Base-by-base conservation (phyloP, 2,797 vertebrate species). In the Pagetopsis macropterus region DNA sequence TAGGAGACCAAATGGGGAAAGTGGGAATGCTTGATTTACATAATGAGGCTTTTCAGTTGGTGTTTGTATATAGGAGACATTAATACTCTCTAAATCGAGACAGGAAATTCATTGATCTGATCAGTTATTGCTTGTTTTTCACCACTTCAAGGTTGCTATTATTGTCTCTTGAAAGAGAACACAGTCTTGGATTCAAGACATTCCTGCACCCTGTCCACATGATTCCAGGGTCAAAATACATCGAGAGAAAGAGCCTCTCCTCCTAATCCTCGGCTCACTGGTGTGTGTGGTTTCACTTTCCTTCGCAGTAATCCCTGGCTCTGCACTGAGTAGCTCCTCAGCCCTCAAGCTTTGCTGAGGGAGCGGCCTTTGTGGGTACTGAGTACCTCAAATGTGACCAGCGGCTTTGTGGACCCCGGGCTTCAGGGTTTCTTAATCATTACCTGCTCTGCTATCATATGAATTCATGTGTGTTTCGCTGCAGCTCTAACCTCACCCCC, bases 271-370 rank as follows among this genome's bases (percentile, higher is more conserved):
- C 70, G 31, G 91, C 91, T 95, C 83, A 95, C 82, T 88, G 86
- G 88, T 91, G 83, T 96, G 89, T 97, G 95, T 97, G 89, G 90
- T 93, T 90, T 93, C 87, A 94, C 95, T 96, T 96, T 98, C 95
- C 95, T 96, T 97, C 97, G 93, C 98, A 99, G 97, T 96, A 98
- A 97, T 91, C 96, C 96, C 91, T 99, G 98, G 98, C 97, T 99
- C 96, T 99, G 97, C 97, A 98, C 97, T 95, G 98, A 99, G 94
- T 99, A 99, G 95, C 94, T 93, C 94, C 89, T 89, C 92, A 92
- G 84, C 74, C 93, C 85, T 93, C 95, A 84, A 94, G 91, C 90
- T 96, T 94, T 95, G 92, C 93, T 94, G 91, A 95, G 94, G 94
- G 95, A 96, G 93, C 94, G 88, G 93, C 94, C 94, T 92, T 87